Evolutionary conservation across 2,113 vertebrate species (phyloP), one percentile per base, ranked within the genome.

Genomic region (Periophthalmus modestus): DNA sequence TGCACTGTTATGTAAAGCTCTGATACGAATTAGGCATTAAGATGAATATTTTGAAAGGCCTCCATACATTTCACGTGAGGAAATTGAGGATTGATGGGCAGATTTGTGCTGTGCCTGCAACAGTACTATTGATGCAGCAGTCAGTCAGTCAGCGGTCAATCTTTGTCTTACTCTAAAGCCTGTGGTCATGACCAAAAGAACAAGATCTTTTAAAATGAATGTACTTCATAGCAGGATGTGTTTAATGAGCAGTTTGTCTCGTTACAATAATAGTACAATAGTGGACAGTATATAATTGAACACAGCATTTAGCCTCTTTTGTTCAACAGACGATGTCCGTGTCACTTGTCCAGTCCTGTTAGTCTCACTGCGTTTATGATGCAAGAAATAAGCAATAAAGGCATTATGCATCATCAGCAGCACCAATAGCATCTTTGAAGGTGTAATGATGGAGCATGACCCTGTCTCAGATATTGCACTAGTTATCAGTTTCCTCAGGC

Each of bases 331-430:
- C 7, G 9, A 55, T 21, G 19, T 18, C 19, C 19, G 2, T 21
- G 52, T 55, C 52, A n/a, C 19, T n/a, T 55, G 52, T 21, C 52
- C 52, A 55, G 52, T 55, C 52, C 19, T 55, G 19, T 55, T 0
- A 15, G 11, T 74, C 68, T 76, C 34, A 34, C 36, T n/a, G 57
- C 39, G 9, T 71, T 77, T 69, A 59, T 71, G 69, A 69, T 75
- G 69, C 52, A 59, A 71, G 48, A 59, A 69, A 39, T 54, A n/a
- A 28, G 73, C 50, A 74, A 58, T 68, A 58, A 66, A 74, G 52
- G 28, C 10, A 13, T 50, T 66, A 46, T 36, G 78, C 67, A 57
- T 73, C 47, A 73, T 54, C 43, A 34, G 66, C 23, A 70, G 68
- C 36, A 47, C 67, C 52, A 57, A 46, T 71, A 10, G 62, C 24